phyloP scores from a whole-genome alignment of 1,140 invertebrate species.

The Cephus cinctus region DNA sequence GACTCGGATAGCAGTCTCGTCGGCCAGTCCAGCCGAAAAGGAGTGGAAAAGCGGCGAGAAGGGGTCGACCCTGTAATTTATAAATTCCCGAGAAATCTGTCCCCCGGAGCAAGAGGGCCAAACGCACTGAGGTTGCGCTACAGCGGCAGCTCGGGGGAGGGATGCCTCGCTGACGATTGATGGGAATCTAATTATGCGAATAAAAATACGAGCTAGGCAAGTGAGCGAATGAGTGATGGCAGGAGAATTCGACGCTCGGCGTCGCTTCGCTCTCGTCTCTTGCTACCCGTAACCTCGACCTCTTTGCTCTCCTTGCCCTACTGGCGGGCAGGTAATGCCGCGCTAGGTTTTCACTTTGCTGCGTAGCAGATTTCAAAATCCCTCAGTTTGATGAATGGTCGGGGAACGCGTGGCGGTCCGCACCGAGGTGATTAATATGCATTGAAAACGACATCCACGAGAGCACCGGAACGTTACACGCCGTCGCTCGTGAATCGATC shows the following conservation, averaged over 20 bases:
- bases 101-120: too few species aligned
- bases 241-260: not conserved
- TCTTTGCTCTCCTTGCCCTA: conserved; percentile 5
- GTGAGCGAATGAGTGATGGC: conserved; percentile 5
- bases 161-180: conserved; percentile 27
- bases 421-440: conserved; percentile 38
- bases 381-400: conserved; percentile 38
- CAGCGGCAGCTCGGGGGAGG: not conserved
- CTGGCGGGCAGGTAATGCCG: conserved; percentile 3
- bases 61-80: too few species aligned
- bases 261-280: too few species aligned
- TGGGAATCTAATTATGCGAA: conserved; percentile 41
- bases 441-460: conserved; percentile 33
- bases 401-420: conserved; percentile 7
- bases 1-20: too few species aligned
- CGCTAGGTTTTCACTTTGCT: conserved; percentile 25
- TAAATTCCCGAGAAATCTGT: too few species aligned
- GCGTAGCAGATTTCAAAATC: conserved; percentile 37
- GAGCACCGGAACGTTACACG: conserved; percentile 18
- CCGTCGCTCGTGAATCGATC: too few species aligned
- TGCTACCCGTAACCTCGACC: too few species aligned
- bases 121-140: too few species aligned
- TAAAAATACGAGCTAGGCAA: conserved; percentile 26
- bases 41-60: too few species aligned
- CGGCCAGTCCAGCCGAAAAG: too few species aligned